Conservation (phyloP, 2,888 invertebrate species). For the Herminia tarsipennalis region DNA sequence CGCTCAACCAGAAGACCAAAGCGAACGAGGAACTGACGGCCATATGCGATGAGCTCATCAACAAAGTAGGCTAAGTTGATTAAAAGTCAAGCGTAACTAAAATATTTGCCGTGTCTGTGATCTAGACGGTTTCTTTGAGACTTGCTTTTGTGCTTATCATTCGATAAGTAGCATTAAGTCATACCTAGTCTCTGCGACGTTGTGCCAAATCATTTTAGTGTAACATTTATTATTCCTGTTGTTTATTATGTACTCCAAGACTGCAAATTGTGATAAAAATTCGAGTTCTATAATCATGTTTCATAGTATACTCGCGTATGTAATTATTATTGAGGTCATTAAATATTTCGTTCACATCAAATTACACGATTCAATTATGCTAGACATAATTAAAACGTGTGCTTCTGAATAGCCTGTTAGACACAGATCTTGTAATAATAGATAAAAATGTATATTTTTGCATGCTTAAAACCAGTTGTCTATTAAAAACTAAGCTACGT, state of each 20-base stretch:
- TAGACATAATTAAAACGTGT: conserved; percentile 65
- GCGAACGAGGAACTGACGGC: conserved; percentile 96
- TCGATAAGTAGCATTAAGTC: conserved; percentile 70
- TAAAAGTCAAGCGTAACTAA: conserved; percentile 23
- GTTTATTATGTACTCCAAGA: conserved; percentile 58
- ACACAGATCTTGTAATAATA: conserved; percentile 33
- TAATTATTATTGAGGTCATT: conserved; percentile 27
- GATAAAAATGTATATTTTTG: conserved; percentile 50
- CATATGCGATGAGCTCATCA: conserved; percentile 97
- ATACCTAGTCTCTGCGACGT: conserved; percentile 50
- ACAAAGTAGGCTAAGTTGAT: conserved; percentile 77
- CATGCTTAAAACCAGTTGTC: conserved; percentile 41
- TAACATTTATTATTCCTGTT: conserved; percentile 53
- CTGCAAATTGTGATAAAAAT: conserved; percentile 73
- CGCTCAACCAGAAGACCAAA: conserved; percentile 94
- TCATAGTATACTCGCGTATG: conserved; percentile 30
- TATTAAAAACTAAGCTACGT: too few relatives aligned
- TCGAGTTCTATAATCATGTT: conserved; percentile 46
- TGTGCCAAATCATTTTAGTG: conserved; percentile 70
- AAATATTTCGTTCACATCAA: conserved; percentile 26
- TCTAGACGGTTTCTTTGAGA: conserved; percentile 57
- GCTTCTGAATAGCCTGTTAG: conserved; percentile 24
- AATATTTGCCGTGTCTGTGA: conserved; percentile 58
- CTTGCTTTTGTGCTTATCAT: conserved; percentile 70
- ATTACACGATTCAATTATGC: conserved; percentile 67